phyloP scores from a whole-genome alignment of 2,113 vertebrate genomes.

The human region DNA sequence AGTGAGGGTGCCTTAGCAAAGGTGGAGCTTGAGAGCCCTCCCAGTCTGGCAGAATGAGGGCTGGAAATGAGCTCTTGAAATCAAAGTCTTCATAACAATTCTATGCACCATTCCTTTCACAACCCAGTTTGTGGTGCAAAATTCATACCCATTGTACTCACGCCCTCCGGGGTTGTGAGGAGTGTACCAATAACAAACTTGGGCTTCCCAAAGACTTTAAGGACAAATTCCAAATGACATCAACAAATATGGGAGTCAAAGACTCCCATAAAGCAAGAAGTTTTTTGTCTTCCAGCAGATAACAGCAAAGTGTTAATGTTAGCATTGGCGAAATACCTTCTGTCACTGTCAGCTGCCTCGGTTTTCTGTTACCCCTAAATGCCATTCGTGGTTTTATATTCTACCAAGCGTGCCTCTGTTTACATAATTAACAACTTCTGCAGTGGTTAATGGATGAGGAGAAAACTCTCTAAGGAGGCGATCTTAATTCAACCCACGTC shows the following conservation, averaged over 20 bases:
- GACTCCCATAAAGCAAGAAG: background rate
- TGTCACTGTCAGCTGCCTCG: conserved; percentile 43
- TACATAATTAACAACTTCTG: conserved; percentile 27
- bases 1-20: background rate
- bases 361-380: conserved; percentile 15
- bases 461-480: background rate
- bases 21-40: background rate
- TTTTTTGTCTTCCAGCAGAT: background rate
- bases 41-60: background rate
- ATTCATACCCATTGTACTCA: background rate
- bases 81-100: background rate
- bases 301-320: conserved; percentile 43
- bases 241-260: background rate
- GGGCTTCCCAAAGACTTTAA: background rate
- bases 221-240: background rate
- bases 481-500: conserved; percentile 8
- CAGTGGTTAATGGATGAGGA: conserved; percentile 13
- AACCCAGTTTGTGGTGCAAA: background rate
- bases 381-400: background rate
- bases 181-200: background rate
- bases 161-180: background rate
- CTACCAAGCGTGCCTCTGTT: background rate
- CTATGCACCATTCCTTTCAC: background rate
- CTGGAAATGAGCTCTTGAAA: background rate
- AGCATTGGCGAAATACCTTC: background rate